Percentiles rank a stretch among this genome's conserved stretches.
These are phyloP conservation scores for Drosophila paramelanica DNA, from an alignment of 2,888 invertebrate genomes.

Conservation along the genomic window DNA sequence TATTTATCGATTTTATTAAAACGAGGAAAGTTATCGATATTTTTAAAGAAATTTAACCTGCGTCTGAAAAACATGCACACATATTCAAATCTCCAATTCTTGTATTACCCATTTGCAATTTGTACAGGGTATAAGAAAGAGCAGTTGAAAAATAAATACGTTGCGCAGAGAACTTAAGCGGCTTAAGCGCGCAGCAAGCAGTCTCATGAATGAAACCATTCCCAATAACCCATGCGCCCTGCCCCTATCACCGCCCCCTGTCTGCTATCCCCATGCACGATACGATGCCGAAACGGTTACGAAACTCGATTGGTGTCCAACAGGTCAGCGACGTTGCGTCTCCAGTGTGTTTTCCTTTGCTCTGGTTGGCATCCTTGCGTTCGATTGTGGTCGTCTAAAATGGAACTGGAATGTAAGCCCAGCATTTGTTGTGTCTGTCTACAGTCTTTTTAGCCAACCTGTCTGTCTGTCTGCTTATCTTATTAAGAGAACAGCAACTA, in stretches of 20 bases:
- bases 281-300: slow-evolving; percentile 5
- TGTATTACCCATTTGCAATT: no score
- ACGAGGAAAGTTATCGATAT: background rate
- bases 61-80: no score
- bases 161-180: slow-evolving; percentile 70
- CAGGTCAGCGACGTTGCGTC: slow-evolving; percentile 44
- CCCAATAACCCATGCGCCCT: slow-evolving; percentile 13
- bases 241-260: background rate
- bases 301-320: slow-evolving; percentile 62
- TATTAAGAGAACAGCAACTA: slow-evolving; percentile 20
- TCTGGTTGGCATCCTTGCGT: slow-evolving; percentile 8
- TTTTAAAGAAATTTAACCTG: no score
- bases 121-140: slow-evolving; percentile 3
- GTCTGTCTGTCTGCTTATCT: slow-evolving; percentile 13
- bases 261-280: no score
- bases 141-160: slow-evolving; percentile 34
- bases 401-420: slow-evolving; percentile 70
- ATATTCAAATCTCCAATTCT: no score
- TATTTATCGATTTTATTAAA: background rate
- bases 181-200: slow-evolving; percentile 62
- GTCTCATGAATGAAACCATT: slow-evolving; percentile 56
- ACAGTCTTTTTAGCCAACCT: slow-evolving; percentile 4
- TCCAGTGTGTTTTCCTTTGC: no score
- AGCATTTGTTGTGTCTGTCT: slow-evolving; percentile 44
- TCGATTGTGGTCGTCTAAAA: slow-evolving; percentile 53